Base-by-base conservation (phyloP, 2,113 vertebrate species). In the Mastomys coucha region DNA sequence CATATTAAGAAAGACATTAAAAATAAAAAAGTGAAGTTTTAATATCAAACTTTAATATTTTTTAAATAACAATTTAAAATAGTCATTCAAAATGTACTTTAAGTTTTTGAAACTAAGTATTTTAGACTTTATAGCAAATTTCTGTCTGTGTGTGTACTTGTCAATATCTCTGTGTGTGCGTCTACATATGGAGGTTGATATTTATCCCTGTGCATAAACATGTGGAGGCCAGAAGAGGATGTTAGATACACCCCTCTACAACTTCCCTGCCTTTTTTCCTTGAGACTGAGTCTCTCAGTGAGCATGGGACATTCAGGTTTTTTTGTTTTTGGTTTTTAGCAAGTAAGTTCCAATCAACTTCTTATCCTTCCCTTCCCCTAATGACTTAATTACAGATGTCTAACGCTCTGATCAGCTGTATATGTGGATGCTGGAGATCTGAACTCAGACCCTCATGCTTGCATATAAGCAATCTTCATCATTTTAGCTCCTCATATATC, bases 11-110 rank as follows among this genome's bases (percentile, higher is more conserved):
- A 20, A 53, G 11, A 12, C 19, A 45, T 67, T 17, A 90, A 56
- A 36, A 81, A 49, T 20, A 56, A 73, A 58, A 36, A 77, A 76
- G 5, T 51, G 17, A 96, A 95, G 70, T 90, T 73, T 89, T 87
- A 56, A 33, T 53, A 89, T 36, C 49, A 69, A 36, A 84, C 89
- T 78, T 89, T n/a, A 45, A 73, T 69, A 22, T 67, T 65, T 73
- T 45, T 26, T 56, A 42, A 76, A 49, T 81, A 33, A 33, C 58
- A 49, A 69, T 91, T 69, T 88, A 88, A 82, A 53, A 58, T 3
- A n/a, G n/a, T 73, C 33, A 39, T 49, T 88, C 3, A 81, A 49
- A 45, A n/a, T 49, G 2, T 12, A 69, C n/a, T 93, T 93, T n/a
- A n/a, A 0, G 11, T 53, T 8, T 90, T 85, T 70, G 42, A 42